A percentile compares a stretch with the other conserved stretches of the same genome.
Conservation (phyloP, 2,113 vertebrate genomes). For the Aix galericulata region DNA sequence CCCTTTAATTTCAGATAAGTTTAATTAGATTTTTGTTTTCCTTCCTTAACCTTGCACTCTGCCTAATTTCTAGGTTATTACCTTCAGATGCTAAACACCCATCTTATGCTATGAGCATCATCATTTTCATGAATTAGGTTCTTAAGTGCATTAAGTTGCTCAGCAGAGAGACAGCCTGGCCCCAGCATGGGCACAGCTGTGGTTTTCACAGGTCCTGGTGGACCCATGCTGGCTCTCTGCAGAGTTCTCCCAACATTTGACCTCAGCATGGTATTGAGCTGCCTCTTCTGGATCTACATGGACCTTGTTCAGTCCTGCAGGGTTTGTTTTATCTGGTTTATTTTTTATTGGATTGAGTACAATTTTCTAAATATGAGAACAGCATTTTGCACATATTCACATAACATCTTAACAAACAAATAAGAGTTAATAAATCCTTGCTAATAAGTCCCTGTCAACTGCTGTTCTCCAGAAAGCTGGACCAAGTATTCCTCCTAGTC, state of each 20-base stretch:
- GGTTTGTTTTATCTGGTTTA: background rate
- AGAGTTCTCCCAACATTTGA: background rate
- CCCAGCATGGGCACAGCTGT: fast-evolving
- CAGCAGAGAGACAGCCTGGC: background rate
- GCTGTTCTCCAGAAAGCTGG: background rate
- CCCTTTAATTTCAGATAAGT: background rate
- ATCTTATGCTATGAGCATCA: background rate
- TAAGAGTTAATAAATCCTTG: background rate
- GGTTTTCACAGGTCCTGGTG: background rate
- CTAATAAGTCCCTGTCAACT: background rate
- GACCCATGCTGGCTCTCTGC: background rate
- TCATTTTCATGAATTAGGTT: background rate
- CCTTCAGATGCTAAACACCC: background rate
- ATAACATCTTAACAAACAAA: background rate
- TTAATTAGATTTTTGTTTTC: background rate
- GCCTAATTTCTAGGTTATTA: background rate
- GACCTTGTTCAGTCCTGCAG: background rate
- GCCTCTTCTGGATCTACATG: background rate
- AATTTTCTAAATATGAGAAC: background rate
- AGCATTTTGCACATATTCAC: background rate
- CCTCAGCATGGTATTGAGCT: fast-evolving
- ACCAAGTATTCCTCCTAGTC: background rate
- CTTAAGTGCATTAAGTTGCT: background rate
- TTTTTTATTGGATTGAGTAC: background rate
- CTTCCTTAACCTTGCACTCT: background rate